Conservation (phyloP, 2,888 invertebrate species). For the Rosalia funebris region DNA sequence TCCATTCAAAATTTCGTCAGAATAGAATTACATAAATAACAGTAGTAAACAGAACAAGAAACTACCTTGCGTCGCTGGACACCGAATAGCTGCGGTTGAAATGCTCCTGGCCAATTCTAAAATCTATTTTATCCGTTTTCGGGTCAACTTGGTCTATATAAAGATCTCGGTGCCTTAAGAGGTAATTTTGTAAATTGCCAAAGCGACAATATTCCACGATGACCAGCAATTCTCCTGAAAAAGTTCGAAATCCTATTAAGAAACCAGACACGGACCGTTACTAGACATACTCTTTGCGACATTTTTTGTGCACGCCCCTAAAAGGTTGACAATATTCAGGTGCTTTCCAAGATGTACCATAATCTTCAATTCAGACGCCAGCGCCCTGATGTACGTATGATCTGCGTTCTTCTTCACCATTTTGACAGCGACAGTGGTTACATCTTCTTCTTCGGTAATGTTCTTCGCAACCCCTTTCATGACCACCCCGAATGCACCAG, state of each 20-base stretch:
- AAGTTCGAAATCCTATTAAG: too few relatives aligned
- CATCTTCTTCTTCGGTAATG: slow-evolving; percentile 77
- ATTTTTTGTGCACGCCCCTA: slow-evolving; percentile 94
- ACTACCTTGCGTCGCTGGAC: slow-evolving; percentile 69
- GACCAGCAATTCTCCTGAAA: slow-evolving; percentile 85
- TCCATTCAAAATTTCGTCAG: too few relatives aligned
- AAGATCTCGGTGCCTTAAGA: slow-evolving; percentile 81
- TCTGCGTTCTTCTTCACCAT: slow-evolving; percentile 93
- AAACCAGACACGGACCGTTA: slow-evolving; percentile 27
- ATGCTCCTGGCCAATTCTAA: slow-evolving; percentile 69
- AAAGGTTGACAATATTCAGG: slow-evolving; percentile 92
- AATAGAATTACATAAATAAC: background rate
- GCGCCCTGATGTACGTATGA: slow-evolving; percentile 83
- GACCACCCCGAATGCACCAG: slow-evolving; percentile 95
- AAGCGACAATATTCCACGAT: slow-evolving; percentile 95
- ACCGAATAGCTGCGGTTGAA: slow-evolving; percentile 69
- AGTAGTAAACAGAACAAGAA: background rate
- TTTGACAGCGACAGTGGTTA: slow-evolving; percentile 91
- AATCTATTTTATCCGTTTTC: slow-evolving; percentile 75
- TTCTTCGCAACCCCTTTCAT: slow-evolving; percentile 86
- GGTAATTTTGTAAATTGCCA: slow-evolving; percentile 90
- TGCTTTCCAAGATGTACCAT: slow-evolving; percentile 95
- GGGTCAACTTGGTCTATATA: slow-evolving; percentile 86
- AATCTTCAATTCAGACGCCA: slow-evolving; percentile 93
- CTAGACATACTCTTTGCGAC: slow-evolving; percentile 88